Evolutionary conservation across 2,113 vertebrate species (phyloP).

Genomic region (Clarias batrachus): DNA sequence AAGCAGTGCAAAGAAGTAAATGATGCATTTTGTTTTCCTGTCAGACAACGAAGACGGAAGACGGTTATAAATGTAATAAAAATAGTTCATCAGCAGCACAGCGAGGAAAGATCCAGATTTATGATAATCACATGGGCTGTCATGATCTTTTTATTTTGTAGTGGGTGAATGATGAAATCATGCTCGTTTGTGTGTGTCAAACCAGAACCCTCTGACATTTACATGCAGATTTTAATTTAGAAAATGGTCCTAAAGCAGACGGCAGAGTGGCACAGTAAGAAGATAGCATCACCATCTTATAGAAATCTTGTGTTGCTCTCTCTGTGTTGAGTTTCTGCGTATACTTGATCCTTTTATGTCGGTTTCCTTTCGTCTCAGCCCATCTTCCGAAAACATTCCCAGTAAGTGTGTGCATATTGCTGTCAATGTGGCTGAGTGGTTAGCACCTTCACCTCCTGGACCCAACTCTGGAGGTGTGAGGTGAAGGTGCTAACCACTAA

Average conservation of each 20-base stretch:
- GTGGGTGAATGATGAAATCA: background rate
- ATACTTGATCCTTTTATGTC: background rate
- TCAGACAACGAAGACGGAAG: background rate
- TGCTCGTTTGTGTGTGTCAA: background rate
- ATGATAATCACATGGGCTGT: background rate
- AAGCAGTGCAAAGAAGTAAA: conserved; percentile 2
- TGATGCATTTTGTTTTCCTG: background rate
- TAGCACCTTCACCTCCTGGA: too few species aligned
- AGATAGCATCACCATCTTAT: background rate
- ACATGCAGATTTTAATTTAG: background rate
- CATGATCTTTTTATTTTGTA: background rate
- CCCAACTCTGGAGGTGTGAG: too few species aligned
- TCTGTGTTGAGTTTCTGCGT: background rate
- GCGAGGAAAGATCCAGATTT: background rate
- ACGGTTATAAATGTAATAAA: background rate
- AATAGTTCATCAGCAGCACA: background rate
- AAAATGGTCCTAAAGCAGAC: background rate
- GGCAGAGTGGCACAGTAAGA: background rate
- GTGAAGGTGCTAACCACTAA: too few species aligned
- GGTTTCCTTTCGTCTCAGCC: background rate
- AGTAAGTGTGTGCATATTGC: background rate
- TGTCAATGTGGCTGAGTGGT: too few species aligned
- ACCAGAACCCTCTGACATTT: background rate
- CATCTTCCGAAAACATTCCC: background rate
- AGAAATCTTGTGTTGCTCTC: background rate